Percentiles rank a stretch among this genome's conserved stretches.
Evolutionary conservation across 2,113 vertebrate genomes (phyloP).

Genomic region (Salminus brasiliensis): DNA sequence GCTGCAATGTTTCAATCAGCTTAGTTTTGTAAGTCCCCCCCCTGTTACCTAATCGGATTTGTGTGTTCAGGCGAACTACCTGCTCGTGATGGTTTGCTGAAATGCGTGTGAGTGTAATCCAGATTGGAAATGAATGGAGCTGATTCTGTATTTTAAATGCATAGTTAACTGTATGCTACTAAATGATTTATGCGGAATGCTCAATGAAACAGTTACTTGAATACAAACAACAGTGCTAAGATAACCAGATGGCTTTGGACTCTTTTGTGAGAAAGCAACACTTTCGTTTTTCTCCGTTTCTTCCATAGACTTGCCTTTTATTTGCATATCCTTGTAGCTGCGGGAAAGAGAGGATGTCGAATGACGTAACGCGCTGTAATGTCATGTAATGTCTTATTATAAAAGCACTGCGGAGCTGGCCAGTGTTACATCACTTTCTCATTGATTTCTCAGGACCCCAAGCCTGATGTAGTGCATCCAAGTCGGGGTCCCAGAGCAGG

Average conservation of each 20-base stretch:
- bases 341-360: neutral
- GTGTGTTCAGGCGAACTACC: neutral
- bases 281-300: neutral
- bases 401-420: neutral
- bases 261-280: neutral
- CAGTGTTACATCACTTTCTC: neutral
- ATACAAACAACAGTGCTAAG: neutral
- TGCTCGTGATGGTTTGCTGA: slow-evolving; percentile 2
- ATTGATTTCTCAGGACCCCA: slow-evolving; percentile 76
- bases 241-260: neutral
- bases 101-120: neutral
- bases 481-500: slow-evolving; percentile 84
- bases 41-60: slow-evolving; percentile 27
- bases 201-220: too few relatives aligned
- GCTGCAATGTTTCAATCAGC: slow-evolving; percentile 29
- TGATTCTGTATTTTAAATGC: neutral
- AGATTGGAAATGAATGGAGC: neutral
- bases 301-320: neutral
- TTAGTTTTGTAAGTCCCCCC: slow-evolving; percentile 8
- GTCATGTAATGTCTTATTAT: neutral
- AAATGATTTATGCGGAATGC: neutral
- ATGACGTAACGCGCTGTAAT: slow-evolving; percentile 37
- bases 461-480: slow-evolving; percentile 75
- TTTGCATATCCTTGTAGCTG: neutral
- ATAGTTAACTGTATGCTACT: neutral